Evolutionary conservation across 2,113 vertebrate species (phyloP).

Genomic region (Egretta garzetta): DNA sequence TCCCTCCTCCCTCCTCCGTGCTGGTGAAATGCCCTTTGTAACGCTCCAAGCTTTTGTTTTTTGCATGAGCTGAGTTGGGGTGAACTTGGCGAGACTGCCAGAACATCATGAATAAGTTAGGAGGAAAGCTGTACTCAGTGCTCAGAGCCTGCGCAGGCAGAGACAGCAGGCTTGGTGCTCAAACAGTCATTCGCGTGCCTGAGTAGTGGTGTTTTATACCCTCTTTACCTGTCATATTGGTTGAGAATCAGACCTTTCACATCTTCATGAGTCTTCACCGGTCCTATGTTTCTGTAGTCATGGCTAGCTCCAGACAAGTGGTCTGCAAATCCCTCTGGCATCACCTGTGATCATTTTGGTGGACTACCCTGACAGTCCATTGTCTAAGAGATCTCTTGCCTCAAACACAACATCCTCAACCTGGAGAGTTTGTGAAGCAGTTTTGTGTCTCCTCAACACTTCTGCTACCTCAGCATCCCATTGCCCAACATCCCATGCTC

Average conservation of each 20-base stretch:
- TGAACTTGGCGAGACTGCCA: not conserved
- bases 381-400: not conserved
- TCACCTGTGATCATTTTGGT: not conserved
- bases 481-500: too few species aligned
- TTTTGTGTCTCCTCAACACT: not conserved
- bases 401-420: not conserved
- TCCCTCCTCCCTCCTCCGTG: not conserved
- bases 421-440: rapidly evolving
- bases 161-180: not conserved
- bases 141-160: not conserved
- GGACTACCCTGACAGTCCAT: not conserved
- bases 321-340: not conserved
- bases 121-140: not conserved
- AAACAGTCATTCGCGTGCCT: not conserved
- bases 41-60: slow-evolving; percentile 17
- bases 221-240: not conserved
- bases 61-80: slow-evolving; percentile 41
- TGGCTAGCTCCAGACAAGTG: not conserved
- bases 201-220: rapidly evolving
- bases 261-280: rapidly evolving
- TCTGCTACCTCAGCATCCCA: not conserved
- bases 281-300: not conserved
- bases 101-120: slow-evolving; percentile 58
- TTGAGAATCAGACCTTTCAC: not conserved
- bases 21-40: slow-evolving; percentile 13